These are phyloP conservation scores for Plecturocebus donacophilus DNA, from an alignment of 2,113 vertebrate genomes.

Conservation along the genomic window DNA sequence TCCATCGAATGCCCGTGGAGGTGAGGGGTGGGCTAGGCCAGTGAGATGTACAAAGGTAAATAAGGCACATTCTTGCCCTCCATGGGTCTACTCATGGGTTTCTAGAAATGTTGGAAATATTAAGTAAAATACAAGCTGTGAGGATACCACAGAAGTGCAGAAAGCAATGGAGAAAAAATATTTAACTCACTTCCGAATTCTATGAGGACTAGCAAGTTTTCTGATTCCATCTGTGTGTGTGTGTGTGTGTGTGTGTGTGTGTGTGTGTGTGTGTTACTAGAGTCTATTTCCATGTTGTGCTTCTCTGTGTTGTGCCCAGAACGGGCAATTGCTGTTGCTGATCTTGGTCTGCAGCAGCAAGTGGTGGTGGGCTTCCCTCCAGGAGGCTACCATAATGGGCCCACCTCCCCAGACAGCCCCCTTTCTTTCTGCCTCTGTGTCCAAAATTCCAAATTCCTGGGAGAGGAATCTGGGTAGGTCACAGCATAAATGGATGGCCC, in stretches of 20 bases:
- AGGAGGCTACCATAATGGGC: not conserved
- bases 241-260: not conserved
- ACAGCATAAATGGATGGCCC: not conserved
- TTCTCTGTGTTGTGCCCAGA: not conserved
- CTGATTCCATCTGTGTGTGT: not conserved
- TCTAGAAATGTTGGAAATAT: not conserved
- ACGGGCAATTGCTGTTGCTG: not conserved
- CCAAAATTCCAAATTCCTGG: not conserved
- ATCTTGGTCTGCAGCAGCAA: not conserved
- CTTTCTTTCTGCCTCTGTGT: not conserved
- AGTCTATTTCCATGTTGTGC: not conserved
- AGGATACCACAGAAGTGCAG: not conserved
- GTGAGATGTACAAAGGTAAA: not conserved
- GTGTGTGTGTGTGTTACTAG: not conserved
- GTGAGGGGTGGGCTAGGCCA: not conserved
- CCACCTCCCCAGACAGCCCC: not conserved
- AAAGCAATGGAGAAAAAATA: not conserved
- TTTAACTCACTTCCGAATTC: not conserved
- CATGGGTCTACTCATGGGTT: not conserved
- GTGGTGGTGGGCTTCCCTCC: not conserved
- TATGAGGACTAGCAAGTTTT: not conserved
- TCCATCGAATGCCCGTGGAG: not conserved
- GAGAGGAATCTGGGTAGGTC: not conserved
- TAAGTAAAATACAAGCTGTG: not conserved
- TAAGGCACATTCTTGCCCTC: not conserved